Evolutionary conservation across 2,888 invertebrate species (phyloP), one percentile per base, ranked within the genome.

Genomic region (Caenorhabditis sp.): DNA sequence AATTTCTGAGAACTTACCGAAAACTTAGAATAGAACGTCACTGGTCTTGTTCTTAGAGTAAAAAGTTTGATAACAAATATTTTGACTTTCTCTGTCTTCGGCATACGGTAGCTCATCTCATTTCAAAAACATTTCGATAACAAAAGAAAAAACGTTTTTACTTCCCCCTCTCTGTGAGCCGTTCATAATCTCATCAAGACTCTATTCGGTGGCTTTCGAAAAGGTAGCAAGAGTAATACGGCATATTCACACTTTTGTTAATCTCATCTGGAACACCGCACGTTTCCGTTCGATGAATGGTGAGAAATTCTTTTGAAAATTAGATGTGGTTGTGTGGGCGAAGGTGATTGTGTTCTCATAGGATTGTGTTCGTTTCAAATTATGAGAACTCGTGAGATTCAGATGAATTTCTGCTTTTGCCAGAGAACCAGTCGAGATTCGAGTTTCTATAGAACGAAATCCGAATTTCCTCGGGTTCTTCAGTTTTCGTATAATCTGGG

Each of bases 301-400:
- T 63, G 63, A 41, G 44, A 63, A 24, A 44, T 44, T 63, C 24
- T n/a, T 28, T 63, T 63, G 63, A 63, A 44, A 63, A 63, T 63
- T 44, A 63, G 44, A 63, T n/a, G 8, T 41, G 22, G 24, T 61
- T 61, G 61, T 63, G 61, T 38, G 41, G 47, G 47, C 5, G 47
- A 47, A 19, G 54, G 38, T 38, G 38, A 38, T 10, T 38, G 54
- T 22, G 54, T 54, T 54, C 54, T 54, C 54, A 54, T 24, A 10
- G 22, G 24, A 22, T 19, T 51, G 10, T 10, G 22, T 54, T 26
- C 22, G 49, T 19, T 49, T 16, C 16, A 47, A 47, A 47, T n/a
- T 47, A 10, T 19, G 49, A 14, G 19, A 49, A 26, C 24, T 54
- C 26, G 54, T 54, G 54, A 54, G 26, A 26, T 5, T 26, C 38